Evolutionary conservation across 2,113 vertebrate species (phyloP), one percentile per base, ranked within the genome.

Genomic region (Hypomesus transpacificus): DNA sequence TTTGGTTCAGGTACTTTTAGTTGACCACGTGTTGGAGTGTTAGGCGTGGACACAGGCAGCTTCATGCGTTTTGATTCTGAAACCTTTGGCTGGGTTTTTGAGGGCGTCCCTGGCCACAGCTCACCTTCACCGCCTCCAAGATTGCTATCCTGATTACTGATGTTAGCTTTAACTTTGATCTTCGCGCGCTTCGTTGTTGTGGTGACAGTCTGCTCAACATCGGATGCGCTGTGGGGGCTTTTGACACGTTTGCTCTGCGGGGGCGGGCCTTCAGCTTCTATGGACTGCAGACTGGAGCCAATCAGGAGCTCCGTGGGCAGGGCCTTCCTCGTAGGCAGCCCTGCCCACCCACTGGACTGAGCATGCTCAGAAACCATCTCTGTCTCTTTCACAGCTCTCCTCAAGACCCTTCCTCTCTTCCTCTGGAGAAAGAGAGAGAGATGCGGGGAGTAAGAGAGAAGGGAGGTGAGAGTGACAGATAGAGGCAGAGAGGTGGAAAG

Each of bases 121-220:
- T 16, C 59, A 5, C 21, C 14, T 61, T 28, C 16, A 61, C 59
- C 5, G 11, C 39, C 39, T 46, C 39, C 39, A 46, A 46, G 39
- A 46, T 13, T 28, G 16, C 24, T 26, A 26, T 26, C 13, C 21
- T 16, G 14, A 61, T 61, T 28, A 22, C 59, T 61, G 24, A 17
- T 52, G 31, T 8, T 56, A 59, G 56, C 52, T 46, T 53, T 50
- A 24, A 31, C 20, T 80, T 31, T 56, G 3, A 51, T 66, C 60
- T 16, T 31, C 1, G 39, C 62, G 11, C 62, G 39, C 3, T 72
- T 70, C 17, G 62, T 46, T 46, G 28, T 31, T 18, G n/a, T 16
- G 1, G 77, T 61, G 46, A 80, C 65, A 22, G 78, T 85, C 68
- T 87, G 82, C 66, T 85, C 83, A 54, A 79, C 77, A 62, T 84